Evolutionary conservation across 2,113 vertebrate genomes (phyloP).

Genomic region (Nothoprocta perdicaria): DNA sequence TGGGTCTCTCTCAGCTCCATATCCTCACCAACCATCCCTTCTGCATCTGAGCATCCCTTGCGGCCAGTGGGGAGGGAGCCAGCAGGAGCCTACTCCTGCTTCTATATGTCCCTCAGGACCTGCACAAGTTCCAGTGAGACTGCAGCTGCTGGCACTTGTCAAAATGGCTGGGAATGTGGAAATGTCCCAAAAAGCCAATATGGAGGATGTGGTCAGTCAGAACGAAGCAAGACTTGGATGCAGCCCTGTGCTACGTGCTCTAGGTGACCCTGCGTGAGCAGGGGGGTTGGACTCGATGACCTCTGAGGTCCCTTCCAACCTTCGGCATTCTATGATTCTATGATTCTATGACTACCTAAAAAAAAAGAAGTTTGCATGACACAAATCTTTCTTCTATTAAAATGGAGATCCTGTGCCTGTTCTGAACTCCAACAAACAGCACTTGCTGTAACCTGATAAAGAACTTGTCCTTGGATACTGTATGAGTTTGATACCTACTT

Average conservation of each 20-base stretch:
- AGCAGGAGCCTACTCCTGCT: fast-evolving
- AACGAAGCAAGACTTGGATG: background rate
- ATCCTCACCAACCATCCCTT: background rate
- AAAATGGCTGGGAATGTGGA: background rate
- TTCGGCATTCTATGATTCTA: too few species aligned
- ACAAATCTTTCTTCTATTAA: background rate
- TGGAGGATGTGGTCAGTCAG: background rate
- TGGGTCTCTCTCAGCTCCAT: background rate
- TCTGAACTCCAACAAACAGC: background rate
- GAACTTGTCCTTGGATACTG: background rate
- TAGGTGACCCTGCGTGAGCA: too few species aligned
- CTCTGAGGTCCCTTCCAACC: too few species aligned
- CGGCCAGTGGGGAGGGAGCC: background rate
- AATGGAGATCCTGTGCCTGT: background rate
- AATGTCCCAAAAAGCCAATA: background rate
- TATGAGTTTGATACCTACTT: background rate
- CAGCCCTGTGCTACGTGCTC: too few species aligned
- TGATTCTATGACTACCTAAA: too few species aligned
- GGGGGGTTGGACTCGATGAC: too few species aligned
- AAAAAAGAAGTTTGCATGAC: background rate
- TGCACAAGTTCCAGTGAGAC: background rate
- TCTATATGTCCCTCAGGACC: background rate
- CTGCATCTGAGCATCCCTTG: background rate
- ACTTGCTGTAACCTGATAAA: background rate
- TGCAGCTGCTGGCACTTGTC: background rate